phyloP scores from a whole-genome alignment of 2,113 vertebrate genomes.

The Aegotheles bennettii region DNA sequence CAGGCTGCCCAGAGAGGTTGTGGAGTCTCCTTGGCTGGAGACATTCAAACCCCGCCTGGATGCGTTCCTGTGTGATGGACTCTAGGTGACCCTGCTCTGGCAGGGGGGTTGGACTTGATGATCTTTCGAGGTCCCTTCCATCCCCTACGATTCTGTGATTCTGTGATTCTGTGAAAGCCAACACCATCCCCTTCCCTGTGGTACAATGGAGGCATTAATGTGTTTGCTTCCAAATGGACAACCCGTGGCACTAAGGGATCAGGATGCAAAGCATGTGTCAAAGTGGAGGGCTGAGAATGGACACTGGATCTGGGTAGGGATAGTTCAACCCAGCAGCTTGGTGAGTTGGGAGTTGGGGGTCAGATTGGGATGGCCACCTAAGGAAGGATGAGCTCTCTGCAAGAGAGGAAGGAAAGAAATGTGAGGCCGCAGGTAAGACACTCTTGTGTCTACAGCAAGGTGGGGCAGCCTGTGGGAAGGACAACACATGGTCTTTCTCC shows the following conservation, averaged over 20 bases:
- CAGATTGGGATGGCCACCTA: background rate
- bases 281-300: background rate
- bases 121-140: no score
- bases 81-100: no score
- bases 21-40: no score
- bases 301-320: background rate
- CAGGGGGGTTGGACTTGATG: no score
- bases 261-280: background rate
- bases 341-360: background rate
- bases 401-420: background rate
- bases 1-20: no score
- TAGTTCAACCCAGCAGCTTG: background rate
- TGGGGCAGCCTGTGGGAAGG: background rate
- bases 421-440: background rate
- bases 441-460: background rate
- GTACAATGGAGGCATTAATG: background rate
- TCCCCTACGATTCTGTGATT: no score
- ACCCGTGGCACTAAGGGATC: background rate
- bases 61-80: no score
- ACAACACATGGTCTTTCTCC: accelerated
- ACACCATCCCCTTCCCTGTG: background rate
- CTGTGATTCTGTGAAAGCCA: no score
- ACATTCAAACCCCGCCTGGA: no score
- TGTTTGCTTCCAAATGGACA: background rate
- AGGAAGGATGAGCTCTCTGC: background rate